Conservation (phyloP, 2,797 vertebrate species). For the Pitangus sulphuratus region DNA sequence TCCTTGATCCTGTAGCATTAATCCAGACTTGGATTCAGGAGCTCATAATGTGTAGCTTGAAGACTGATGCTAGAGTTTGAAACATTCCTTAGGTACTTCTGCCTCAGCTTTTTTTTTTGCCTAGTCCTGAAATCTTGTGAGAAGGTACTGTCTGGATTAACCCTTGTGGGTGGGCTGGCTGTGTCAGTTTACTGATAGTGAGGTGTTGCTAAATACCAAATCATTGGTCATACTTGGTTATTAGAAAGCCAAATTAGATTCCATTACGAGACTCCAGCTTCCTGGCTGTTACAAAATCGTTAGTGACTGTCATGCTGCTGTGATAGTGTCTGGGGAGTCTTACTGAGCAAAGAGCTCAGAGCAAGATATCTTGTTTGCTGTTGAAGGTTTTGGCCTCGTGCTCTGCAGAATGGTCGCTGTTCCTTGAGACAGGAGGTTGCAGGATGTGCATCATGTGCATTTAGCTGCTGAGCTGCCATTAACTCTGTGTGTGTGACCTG, state of each 20-base stretch:
- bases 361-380: neutral
- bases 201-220: neutral
- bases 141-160: neutral
- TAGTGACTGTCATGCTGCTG: conserved; percentile 7
- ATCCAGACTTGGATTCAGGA: neutral
- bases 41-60: neutral
- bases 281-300: neutral
- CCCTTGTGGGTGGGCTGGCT: neutral
- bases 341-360: neutral
- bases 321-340: neutral
- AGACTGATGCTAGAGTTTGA: neutral
- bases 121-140: neutral
- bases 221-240: neutral
- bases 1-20: neutral
- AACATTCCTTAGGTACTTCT: neutral
- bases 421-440: neutral
- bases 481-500: neutral
- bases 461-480: neutral
- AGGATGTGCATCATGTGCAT: neutral
- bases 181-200: neutral
- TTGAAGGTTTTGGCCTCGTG: neutral
- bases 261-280: neutral
- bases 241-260: conserved; percentile 13
- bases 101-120: neutral
- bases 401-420: neutral